Conservation (phyloP, 1,140 invertebrate species). For the Mycetomoellerius zeteki region DNA sequence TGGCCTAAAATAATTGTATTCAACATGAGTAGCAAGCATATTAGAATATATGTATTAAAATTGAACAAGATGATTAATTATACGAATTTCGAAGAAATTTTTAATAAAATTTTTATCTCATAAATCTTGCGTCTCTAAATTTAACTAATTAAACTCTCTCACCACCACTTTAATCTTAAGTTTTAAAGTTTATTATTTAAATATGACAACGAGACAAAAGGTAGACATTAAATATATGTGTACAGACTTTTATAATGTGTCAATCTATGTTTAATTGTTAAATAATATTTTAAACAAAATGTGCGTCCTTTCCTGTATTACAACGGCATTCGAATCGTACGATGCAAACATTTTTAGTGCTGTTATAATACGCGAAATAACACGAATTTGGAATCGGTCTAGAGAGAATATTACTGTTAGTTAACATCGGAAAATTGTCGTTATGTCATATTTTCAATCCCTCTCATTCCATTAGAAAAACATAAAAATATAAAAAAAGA, state of each 20-base stretch:
- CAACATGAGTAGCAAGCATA: conserved; percentile 11
- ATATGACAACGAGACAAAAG: conserved; percentile 14
- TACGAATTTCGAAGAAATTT: conserved; percentile 37
- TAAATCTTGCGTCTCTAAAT: conserved; percentile 15
- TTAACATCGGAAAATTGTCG: conserved; percentile 1
- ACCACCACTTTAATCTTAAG: not conserved
- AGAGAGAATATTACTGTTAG: not conserved
- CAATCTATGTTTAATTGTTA: conserved; percentile 18
- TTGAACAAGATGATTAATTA: conserved; percentile 23
- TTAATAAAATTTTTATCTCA: conserved; percentile 30
- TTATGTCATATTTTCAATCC: not conserved
- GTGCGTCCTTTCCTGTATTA: not conserved
- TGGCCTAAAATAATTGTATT: conserved; percentile 47
- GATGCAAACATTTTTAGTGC: not conserved
- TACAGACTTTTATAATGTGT: conserved; percentile 8
- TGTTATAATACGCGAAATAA: not conserved
- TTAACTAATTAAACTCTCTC: conserved; percentile 31
- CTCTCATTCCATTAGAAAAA: conserved; percentile 22
- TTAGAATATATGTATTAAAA: conserved; percentile 50
- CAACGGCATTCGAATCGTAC: not conserved
- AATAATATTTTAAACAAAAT: conserved; percentile 6
- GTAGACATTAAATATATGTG: conserved; percentile 14
- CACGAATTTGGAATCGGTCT: not conserved
- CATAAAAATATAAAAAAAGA: not conserved
- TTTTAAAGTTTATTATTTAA: conserved; percentile 37